Conservation (phyloP, 1,140 invertebrate species). For the Globodera rostochiensis region DNA sequence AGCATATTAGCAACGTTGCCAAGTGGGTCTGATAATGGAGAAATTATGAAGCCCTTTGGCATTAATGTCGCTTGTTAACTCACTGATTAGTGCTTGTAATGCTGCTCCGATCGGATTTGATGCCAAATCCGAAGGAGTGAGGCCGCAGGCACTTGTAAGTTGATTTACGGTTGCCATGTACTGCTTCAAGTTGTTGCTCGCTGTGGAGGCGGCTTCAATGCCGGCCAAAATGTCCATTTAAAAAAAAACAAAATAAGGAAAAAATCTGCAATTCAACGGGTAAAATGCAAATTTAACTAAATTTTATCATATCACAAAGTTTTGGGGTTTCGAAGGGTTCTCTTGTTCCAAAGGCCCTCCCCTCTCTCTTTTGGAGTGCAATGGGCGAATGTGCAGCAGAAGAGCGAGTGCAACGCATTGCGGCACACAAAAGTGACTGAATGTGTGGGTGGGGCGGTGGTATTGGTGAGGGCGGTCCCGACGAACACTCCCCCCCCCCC, state of each 20-base stretch:
- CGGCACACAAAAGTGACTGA: slow-evolving; percentile 14
- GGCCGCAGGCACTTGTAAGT: not conserved
- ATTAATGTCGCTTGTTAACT: not conserved
- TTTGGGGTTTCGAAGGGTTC: no score
- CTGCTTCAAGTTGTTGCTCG: slow-evolving; percentile 8
- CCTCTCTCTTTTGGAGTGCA: not conserved
- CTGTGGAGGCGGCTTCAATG: not conserved
- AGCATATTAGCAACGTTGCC: not conserved
- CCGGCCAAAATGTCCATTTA: slow-evolving; percentile 15
- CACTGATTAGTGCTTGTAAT: not conserved
- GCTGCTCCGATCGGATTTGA: not conserved
- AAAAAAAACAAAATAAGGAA: not conserved
- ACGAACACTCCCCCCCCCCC: not conserved
- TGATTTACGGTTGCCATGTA: not conserved
- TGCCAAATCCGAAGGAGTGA: not conserved
- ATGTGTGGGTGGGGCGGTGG: not conserved
- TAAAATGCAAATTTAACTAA: no score
- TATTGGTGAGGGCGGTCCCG: slow-evolving; percentile 1
- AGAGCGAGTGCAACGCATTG: not conserved
- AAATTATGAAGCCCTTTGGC: not conserved
- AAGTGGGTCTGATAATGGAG: not conserved
- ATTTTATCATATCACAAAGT: no score
- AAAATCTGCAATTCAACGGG: not conserved
- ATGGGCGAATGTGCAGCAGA: not conserved
- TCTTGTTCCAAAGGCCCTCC: no score